Conservation (phyloP, 2,797 vertebrate genomes). For the Fistularia tabacaria region DNA sequence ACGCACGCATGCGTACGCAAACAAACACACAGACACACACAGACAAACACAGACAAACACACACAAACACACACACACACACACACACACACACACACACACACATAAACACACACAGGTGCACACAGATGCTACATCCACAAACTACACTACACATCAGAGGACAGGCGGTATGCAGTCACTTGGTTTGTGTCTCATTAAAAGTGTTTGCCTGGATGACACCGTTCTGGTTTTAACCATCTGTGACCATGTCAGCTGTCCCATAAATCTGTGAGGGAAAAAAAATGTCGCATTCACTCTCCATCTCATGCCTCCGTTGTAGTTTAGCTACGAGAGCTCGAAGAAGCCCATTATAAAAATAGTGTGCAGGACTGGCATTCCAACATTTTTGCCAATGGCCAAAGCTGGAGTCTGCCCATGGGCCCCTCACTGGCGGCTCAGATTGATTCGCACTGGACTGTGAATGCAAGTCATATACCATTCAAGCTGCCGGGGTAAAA, state of each 20-base stretch:
- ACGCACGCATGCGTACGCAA: no score
- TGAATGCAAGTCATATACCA: no score
- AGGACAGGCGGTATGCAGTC: slow-evolving; percentile 36
- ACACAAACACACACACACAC: slow-evolving; percentile 1
- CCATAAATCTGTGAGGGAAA: slow-evolving; percentile 6
- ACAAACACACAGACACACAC: neutral
- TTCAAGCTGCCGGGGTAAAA: no score
- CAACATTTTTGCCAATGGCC: no score
- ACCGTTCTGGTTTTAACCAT: slow-evolving; percentile 48
- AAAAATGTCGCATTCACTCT: slow-evolving; percentile 1
- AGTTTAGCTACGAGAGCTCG: no score
- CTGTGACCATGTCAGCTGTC: slow-evolving; percentile 60
- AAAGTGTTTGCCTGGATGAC: slow-evolving; percentile 69
- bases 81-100: neutral
- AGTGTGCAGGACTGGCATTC: no score
- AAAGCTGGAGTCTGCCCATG: no score
- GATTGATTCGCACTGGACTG: no score
- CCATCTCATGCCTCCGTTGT: neutral
- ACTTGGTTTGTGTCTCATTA: slow-evolving; percentile 62
- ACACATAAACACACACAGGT: neutral
- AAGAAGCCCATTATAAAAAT: no score
- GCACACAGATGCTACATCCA: slow-evolving; percentile 30
- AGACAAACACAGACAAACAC: neutral
- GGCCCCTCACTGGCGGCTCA: no score
- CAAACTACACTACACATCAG: slow-evolving; percentile 17